Evolutionary conservation across 2,797 vertebrate genomes (phyloP).

Genomic region (Sitta carolinensis): DNA sequence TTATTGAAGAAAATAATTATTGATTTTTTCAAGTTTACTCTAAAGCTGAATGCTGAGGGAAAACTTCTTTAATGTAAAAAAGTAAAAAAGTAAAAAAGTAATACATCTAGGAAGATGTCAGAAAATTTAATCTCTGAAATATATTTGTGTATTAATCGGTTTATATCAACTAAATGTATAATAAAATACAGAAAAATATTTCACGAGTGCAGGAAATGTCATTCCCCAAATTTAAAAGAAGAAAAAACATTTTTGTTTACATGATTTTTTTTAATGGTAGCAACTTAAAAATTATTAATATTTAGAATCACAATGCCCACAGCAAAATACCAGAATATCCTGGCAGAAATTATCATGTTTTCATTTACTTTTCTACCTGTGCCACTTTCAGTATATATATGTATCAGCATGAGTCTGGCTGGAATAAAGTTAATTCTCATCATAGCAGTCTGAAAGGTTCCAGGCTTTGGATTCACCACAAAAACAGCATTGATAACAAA

Average conservation of each 20-base stretch:
- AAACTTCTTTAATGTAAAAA: background rate
- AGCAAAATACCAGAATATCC: background rate
- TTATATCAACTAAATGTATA: background rate
- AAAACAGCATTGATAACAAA: background rate
- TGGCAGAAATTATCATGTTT: background rate
- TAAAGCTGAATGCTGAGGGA: background rate
- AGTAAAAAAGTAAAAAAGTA: background rate
- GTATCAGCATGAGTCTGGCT: background rate
- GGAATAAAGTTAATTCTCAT: background rate
- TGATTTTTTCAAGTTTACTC: background rate
- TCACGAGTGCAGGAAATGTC: background rate
- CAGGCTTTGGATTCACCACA: background rate
- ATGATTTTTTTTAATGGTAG: background rate
- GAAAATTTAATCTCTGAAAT: background rate
- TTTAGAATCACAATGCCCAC: background rate
- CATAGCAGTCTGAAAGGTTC: background rate
- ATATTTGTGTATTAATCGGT: background rate
- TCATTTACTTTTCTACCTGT: background rate
- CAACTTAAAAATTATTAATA: background rate
- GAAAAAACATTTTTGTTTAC: accelerated
- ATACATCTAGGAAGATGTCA: background rate
- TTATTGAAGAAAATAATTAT: background rate
- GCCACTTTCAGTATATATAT: background rate
- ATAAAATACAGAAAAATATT: background rate
- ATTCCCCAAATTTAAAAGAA: background rate